Evolutionary conservation across 2,797 vertebrate genomes (phyloP).

Genomic region (Cirrhinus molitorella): DNA sequence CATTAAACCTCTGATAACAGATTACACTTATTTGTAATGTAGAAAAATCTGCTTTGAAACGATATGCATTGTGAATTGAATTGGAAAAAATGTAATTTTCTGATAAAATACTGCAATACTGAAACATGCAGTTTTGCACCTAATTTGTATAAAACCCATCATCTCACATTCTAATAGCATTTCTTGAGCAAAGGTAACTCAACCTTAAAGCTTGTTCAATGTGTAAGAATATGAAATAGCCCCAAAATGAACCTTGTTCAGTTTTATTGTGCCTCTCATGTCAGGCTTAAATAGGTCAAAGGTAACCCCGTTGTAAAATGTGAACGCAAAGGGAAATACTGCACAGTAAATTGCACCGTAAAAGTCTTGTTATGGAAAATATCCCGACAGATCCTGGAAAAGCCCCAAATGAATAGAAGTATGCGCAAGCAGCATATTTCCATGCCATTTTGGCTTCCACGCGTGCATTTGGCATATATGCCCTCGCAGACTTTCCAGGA

Average conservation of each 20-base stretch:
- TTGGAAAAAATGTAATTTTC: not conserved
- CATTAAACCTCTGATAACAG: not conserved
- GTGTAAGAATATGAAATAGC: not conserved
- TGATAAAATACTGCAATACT: not conserved
- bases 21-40: too few relatives aligned
- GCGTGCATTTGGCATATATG: not conserved
- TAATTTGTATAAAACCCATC: not conserved
- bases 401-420: constrained; percentile 26
- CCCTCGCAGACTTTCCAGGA: constrained; percentile 23
- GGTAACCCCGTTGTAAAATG: not conserved
- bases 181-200: not conserved
- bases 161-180: not conserved
- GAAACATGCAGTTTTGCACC: not conserved
- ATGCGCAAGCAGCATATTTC: constrained; percentile 21
- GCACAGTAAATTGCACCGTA: constrained; percentile 34
- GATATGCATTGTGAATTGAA: not conserved
- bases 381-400: constrained; percentile 8
- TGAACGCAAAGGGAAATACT: constrained; percentile 25
- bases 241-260: constrained; percentile 26
- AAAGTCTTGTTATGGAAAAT: constrained; percentile 35
- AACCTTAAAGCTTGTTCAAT: not conserved
- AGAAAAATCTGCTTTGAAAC: not conserved
- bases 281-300: not conserved
- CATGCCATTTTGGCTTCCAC: constrained; percentile 6
- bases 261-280: not conserved